Conservation (phyloP, 2,888 invertebrate species). For the Eristalinus aeneus region DNA sequence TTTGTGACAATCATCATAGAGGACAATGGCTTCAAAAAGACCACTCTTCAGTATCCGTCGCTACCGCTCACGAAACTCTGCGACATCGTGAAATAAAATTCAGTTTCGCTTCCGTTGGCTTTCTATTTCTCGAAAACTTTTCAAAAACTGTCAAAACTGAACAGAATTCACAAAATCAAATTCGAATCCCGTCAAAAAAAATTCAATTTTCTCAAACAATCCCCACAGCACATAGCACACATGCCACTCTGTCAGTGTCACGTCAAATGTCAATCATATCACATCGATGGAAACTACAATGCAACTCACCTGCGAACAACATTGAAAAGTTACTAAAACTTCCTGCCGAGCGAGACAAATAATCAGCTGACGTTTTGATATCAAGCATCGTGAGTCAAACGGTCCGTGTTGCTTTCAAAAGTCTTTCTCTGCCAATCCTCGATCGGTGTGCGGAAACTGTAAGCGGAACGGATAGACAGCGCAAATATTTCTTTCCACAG, state of each 20-base stretch:
- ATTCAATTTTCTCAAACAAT: neutral
- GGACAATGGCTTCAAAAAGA: too few species aligned
- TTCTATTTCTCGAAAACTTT: too few species aligned
- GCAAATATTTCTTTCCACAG: neutral
- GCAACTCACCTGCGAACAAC: conserved; percentile 91
- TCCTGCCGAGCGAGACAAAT: conserved; percentile 91
- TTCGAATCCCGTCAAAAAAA: neutral
- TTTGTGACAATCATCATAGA: too few species aligned
- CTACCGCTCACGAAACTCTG: neutral
- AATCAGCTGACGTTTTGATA: conserved; percentile 95
- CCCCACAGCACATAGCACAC: too few species aligned
- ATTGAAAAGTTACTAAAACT: conserved; percentile 97
- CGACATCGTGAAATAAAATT: neutral
- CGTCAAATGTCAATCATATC: neutral
- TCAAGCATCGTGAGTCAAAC: conserved; percentile 87
- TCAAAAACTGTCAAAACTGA: neutral
- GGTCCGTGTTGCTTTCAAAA: conserved; percentile 30
- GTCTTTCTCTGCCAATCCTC: conserved; percentile 3
- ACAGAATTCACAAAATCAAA: neutral
- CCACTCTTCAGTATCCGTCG: neutral
- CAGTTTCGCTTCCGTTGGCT: neutral
- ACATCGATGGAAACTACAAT: neutral
- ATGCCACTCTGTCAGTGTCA: neutral
- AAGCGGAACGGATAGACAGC: neutral
- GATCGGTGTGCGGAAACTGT: neutral